Percentiles rank a stretch among this genome's conserved stretches.
Conservation (phyloP, 2,888 invertebrate genomes). For the Cephus rjabovi region DNA sequence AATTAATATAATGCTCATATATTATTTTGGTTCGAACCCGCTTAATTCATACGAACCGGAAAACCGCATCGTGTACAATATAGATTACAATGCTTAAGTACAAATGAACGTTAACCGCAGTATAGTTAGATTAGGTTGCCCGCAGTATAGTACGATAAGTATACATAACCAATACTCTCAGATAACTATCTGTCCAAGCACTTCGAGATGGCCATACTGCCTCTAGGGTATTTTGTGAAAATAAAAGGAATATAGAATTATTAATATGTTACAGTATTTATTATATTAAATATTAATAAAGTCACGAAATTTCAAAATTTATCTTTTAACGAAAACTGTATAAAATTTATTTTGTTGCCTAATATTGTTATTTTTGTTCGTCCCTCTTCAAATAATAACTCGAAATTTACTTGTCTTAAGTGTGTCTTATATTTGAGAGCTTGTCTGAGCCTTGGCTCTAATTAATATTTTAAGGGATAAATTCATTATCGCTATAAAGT, state of each 20-base stretch:
- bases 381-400: background rate
- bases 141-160: background rate
- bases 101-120: background rate
- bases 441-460: background rate
- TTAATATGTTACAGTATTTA: too few species aligned
- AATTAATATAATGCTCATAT: background rate
- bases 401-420: background rate
- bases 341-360: too few species aligned
- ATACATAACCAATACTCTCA: background rate
- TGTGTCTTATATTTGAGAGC: background rate
- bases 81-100: background rate
- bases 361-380: background rate
- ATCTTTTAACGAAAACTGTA: too few species aligned
- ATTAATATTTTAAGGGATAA: background rate
- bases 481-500: background rate
- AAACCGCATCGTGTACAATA: background rate
- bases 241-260: background rate
- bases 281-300: too few species aligned
- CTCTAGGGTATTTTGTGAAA: background rate
- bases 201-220: background rate
- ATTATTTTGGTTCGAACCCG: background rate
- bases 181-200: background rate
- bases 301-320: too few species aligned
- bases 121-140: background rate
- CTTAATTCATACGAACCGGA: background rate